Evolutionary conservation across 2,888 invertebrate species (phyloP).

Genomic region (Calameuta idolon): DNA sequence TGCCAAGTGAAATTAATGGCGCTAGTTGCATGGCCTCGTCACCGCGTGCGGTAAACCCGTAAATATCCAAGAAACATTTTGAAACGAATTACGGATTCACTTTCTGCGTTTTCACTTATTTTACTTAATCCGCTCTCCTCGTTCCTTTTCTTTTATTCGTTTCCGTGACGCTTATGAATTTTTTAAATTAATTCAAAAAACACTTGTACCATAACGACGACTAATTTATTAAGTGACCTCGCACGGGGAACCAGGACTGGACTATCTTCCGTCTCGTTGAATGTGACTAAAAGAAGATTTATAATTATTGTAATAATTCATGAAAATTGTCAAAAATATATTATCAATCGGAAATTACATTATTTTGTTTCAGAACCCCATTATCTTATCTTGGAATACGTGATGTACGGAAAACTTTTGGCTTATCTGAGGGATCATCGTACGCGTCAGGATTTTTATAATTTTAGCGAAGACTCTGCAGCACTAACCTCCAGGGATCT

Average conservation of each 20-base stretch:
- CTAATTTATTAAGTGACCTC: not conserved
- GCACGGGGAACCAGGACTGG: not conserved
- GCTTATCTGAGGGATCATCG: constrained; percentile 79
- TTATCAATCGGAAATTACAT: not conserved
- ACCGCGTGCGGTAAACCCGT: constrained; percentile 13
- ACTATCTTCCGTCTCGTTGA: not conserved
- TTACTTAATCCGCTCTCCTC: not conserved
- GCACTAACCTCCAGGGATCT: constrained; percentile 79
- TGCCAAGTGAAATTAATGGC: not conserved
- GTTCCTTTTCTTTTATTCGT: not conserved
- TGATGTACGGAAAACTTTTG: constrained; percentile 84
- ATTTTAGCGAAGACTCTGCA: constrained; percentile 75
- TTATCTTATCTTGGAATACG: constrained; percentile 87
- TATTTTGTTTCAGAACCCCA: constrained; percentile 77
- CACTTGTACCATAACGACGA: not conserved
- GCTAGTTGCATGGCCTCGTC: constrained; percentile 8
- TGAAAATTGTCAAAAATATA: not conserved
- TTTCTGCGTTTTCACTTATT: not conserved
- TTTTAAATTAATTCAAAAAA: not conserved
- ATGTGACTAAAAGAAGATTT: not conserved
- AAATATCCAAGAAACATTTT: constrained; percentile 9
- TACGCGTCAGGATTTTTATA: constrained; percentile 70
- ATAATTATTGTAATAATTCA: not conserved
- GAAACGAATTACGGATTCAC: not conserved
- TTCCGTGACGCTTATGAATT: not conserved